Base-by-base conservation (phyloP, 2,797 vertebrate genomes). In the Myotis myotis region DNA sequence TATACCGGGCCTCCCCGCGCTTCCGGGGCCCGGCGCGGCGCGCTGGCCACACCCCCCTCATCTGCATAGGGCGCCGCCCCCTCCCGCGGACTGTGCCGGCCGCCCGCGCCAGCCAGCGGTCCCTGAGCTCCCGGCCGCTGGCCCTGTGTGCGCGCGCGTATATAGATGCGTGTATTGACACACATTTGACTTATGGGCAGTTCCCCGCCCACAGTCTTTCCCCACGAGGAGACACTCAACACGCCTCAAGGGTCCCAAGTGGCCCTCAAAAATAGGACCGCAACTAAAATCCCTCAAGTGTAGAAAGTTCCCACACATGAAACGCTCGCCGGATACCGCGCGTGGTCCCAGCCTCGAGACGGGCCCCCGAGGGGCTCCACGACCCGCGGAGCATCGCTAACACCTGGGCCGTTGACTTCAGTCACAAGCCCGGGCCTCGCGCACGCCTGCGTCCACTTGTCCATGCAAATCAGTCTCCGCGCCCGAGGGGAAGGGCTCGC, bases 41-140 rank as follows among this genome's bases (percentile, higher is more conserved):
- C 94, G 96, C 98, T 98, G 97, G 98, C 98, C 99, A 99, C 99
- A 98, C 99, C 99, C 99, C 99, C 94, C 98, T 98, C 98, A 99
- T 99, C 98, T 99, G 98, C 99, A 99, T 99, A 98, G 98, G 98
- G 96, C 96, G 7, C 97, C 97, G 96, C 94, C 98, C 93, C 97
- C 95, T 62, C 72, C 92, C 86, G 49, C 8, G 3, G 47, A 30
- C 55, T 0, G 0, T 9, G 55, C 7, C 0, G 36, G 41, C 80
- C 12, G 19, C 9, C 36, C 0, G 80, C 38, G n/a, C 28, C 0
- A 1, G 6, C 1, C 0, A 5, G 17, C 22, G 1, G 41, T 33
- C 47, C 30, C 51, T 7, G 12, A 1, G 17, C 3, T 8, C n/a
- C 17, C 1, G 49, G 19, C 9, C 1, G 0, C 22, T 0, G 19